These are phyloP conservation scores for Synchiropus splendidus DNA, from an alignment of 2,113 vertebrate species.

Conservation along the genomic window DNA sequence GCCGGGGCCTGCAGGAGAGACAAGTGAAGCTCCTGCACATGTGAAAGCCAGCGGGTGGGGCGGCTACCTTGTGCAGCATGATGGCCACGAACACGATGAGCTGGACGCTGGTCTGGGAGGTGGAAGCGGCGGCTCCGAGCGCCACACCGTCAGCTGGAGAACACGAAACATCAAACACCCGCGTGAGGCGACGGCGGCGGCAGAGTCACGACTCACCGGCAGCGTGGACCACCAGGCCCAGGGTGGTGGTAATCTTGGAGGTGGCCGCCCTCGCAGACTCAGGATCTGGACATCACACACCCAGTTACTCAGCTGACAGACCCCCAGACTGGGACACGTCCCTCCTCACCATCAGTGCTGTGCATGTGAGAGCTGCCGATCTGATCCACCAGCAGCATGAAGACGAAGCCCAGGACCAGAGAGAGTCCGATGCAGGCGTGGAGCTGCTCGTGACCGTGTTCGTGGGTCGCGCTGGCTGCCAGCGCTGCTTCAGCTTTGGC, in stretches of 20 bases:
- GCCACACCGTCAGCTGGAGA: slow-evolving; percentile 88
- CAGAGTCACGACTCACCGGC: slow-evolving; percentile 77
- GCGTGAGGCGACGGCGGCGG: neutral
- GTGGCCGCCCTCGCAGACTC: slow-evolving; percentile 78
- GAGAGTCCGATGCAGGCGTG: slow-evolving; percentile 94
- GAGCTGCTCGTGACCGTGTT: slow-evolving; percentile 69
- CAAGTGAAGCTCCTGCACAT: neutral
- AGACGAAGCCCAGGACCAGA: slow-evolving; percentile 93
- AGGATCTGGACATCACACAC: slow-evolving; percentile 67
- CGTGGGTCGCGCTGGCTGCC: slow-evolving; percentile 28
- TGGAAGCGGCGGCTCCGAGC: slow-evolving; percentile 94
- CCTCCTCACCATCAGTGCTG: slow-evolving; percentile 75
- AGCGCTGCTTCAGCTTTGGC: slow-evolving; percentile 39
- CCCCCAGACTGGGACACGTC: no score
- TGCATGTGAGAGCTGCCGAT: slow-evolving; percentile 91
- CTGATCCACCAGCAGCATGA: slow-evolving; percentile 96
- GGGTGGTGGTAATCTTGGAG: slow-evolving; percentile 93
- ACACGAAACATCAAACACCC: neutral
- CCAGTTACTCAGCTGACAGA: no score
- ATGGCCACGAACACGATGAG: slow-evolving; percentile 98
- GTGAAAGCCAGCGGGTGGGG: neutral
- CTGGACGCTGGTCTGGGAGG: slow-evolving; percentile 95
- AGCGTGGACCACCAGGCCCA: slow-evolving; percentile 94
- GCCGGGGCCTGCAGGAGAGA: slow-evolving; percentile 78
- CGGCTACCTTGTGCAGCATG: slow-evolving; percentile 93